phyloP scores from a whole-genome alignment of 2,113 vertebrate genomes.

The Arothron firmamentum region DNA sequence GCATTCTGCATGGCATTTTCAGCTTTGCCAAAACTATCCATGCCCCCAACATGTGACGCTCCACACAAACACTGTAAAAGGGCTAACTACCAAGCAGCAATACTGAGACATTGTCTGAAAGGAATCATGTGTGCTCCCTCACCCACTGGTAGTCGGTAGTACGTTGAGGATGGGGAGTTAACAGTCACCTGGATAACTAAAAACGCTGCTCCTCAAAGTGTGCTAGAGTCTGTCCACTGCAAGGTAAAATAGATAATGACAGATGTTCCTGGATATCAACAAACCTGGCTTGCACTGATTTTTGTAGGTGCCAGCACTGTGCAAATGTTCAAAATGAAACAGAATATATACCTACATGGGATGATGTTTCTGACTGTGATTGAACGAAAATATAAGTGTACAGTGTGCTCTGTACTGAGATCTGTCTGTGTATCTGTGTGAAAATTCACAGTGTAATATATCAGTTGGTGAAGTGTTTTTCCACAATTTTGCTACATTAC shows the following conservation, averaged over 20 bases:
- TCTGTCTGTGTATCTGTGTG: too few relatives aligned
- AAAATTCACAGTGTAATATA: too few relatives aligned
- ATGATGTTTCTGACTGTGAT: not conserved
- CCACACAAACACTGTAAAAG: constrained; percentile 2
- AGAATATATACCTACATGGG: too few relatives aligned
- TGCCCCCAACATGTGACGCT: not conserved
- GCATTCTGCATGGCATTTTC: constrained; percentile 1
- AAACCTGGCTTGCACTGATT: not conserved
- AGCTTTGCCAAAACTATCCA: constrained; percentile 2
- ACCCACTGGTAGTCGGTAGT: constrained; percentile 3
- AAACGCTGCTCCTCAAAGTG: constrained; percentile 1
- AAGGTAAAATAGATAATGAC: not conserved
- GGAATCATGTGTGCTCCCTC: not conserved
- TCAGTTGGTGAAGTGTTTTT: too few relatives aligned
- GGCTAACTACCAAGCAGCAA: constrained; percentile 7
- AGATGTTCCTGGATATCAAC: not conserved
- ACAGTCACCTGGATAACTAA: constrained; percentile 7
- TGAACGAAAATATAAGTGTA: not conserved
- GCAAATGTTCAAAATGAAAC: not conserved
- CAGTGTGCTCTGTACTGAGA: not conserved
- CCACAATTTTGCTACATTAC: too few relatives aligned
- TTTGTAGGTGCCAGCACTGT: not conserved
- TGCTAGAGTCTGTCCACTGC: too few relatives aligned
- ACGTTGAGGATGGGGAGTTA: constrained; percentile 1
- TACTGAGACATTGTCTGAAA: constrained; percentile 1